Evolutionary conservation across 2,797 vertebrate species (phyloP).

Genomic region (Gobio occitaniae): DNA sequence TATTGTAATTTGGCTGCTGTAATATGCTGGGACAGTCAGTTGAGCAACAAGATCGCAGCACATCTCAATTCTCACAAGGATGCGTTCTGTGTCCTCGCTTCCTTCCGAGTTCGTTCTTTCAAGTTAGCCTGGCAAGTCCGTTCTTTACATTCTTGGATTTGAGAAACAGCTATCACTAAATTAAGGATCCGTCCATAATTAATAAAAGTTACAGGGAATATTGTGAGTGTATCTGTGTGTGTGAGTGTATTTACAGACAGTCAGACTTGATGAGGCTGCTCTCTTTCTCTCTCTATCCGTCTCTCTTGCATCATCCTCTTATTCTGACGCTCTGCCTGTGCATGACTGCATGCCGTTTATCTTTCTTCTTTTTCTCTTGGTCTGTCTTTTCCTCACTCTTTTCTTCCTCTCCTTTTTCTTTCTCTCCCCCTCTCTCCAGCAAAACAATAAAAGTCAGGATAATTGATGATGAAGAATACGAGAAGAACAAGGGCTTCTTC

Average conservation of each 20-base stretch:
- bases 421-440: conserved; percentile 84
- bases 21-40: too few species aligned
- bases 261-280: conserved; percentile 41
- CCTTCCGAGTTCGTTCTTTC: neutral
- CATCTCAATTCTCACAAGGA: neutral
- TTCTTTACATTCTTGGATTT: neutral
- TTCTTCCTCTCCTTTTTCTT: conserved; percentile 78
- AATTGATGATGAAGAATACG: conserved; percentile 99
- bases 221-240: neutral
- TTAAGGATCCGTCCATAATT: neutral
- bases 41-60: too few species aligned
- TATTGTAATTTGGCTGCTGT: too few species aligned
- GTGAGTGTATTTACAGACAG: conserved; percentile 1
- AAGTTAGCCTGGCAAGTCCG: neutral
- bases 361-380: conserved; percentile 57
- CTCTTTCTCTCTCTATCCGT: conserved; percentile 20
- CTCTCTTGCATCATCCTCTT: conserved; percentile 11
- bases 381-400: conserved; percentile 74
- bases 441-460: conserved; percentile 98
- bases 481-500: conserved; percentile 99
- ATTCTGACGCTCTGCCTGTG: conserved; percentile 35
- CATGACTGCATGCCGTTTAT: conserved; percentile 54
- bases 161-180: neutral
- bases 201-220: neutral
- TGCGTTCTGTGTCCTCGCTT: neutral